phyloP scores from a whole-genome alignment of 2,888 invertebrate genomes.

The Poecilus cupreus region DNA sequence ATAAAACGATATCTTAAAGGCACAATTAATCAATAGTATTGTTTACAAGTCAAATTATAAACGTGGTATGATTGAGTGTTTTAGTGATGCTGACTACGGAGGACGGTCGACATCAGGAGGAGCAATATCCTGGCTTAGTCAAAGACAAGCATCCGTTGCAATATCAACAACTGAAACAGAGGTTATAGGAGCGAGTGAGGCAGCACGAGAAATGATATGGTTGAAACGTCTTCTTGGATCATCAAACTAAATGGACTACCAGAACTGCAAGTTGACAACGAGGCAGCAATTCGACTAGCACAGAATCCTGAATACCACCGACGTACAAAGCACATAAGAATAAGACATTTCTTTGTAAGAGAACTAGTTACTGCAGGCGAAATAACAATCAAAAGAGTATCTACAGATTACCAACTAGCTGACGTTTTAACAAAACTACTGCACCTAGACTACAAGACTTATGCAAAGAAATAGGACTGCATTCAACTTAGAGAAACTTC shows the following conservation, averaged over 20 bases:
- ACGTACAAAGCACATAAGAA: background rate
- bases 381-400: background rate
- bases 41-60: background rate
- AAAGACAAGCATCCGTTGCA: background rate
- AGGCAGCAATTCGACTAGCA: background rate
- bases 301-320: background rate
- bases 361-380: background rate
- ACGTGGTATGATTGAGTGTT: background rate
- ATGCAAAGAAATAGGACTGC: background rate
- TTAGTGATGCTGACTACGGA: background rate
- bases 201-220: background rate
- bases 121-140: background rate
- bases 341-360: background rate
- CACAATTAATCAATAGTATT: background rate
- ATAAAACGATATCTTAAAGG: background rate
- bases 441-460: background rate
- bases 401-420: background rate
- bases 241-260: background rate
- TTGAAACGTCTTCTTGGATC: background rate
- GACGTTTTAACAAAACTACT: background rate
- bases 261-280: background rate
- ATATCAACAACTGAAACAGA: background rate
- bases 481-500: too few relatives aligned
- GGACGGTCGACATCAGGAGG: background rate
- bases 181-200: constrained; percentile 16